These are phyloP conservation scores for Paracentrotus lividus DNA, from an alignment of 53 echinoderm and acorn worm genomes.

Conservation along the genomic window DNA sequence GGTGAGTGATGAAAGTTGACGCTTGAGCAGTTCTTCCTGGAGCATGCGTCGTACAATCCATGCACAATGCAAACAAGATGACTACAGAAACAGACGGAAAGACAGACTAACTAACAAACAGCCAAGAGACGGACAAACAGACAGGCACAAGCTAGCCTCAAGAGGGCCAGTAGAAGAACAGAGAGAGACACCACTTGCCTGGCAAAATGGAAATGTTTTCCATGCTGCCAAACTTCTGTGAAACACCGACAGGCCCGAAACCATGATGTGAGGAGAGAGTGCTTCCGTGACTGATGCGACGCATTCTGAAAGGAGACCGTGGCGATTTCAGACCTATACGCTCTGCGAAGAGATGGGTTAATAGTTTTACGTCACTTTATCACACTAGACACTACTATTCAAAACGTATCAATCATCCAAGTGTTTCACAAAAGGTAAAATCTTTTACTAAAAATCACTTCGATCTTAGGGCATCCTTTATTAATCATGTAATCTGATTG, in stretches of 20 bases:
- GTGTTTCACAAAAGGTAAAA: too few species aligned
- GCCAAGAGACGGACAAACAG: not conserved
- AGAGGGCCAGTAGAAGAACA: not conserved
- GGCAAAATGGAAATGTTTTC: slow-evolving; percentile 93
- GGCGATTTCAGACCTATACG: slow-evolving; percentile 79
- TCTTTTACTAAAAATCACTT: too few species aligned
- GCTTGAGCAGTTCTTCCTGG: not conserved
- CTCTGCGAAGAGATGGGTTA: slow-evolving; percentile 51
- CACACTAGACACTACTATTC: too few species aligned
- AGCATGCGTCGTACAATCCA: not conserved
- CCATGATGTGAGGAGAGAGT: slow-evolving; percentile 79
- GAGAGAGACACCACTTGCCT: slow-evolving; percentile 82
- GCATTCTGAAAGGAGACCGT: slow-evolving; percentile 82
- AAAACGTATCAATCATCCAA: too few species aligned
- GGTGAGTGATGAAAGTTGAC: not conserved
- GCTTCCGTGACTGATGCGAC: slow-evolving; percentile 95
- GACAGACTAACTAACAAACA: not conserved
- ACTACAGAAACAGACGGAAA: not conserved
- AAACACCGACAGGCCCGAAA: slow-evolving; percentile 85
- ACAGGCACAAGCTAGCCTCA: not conserved
- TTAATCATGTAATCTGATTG: too few species aligned
- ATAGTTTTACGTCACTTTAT: not conserved
- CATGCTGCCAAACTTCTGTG: slow-evolving; percentile 94
- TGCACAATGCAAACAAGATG: slow-evolving; percentile 30
- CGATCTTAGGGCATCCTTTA: too few species aligned